A percentile compares a stretch with the other conserved stretches of the same genome.
phyloP scores from a whole-genome alignment of 1,140 invertebrate species.

The Drepana arcuata region DNA sequence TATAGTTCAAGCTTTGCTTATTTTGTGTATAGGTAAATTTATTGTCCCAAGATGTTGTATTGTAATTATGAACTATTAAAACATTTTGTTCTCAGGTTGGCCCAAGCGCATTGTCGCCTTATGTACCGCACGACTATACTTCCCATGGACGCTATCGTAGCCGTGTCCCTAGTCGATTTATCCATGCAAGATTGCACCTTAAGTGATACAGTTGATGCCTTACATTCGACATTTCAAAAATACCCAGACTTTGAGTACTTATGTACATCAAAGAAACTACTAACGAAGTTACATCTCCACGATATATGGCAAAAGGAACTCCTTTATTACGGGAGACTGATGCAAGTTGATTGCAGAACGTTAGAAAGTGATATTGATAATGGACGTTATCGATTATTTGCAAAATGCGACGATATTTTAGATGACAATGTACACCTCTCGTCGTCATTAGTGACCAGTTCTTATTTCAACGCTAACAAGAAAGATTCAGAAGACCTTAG shows the following conservation, averaged over 20 bases:
- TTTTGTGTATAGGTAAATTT: too few relatives aligned
- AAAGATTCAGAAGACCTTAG: constrained; percentile 13
- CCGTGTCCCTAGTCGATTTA: constrained; percentile 60
- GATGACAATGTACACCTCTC: constrained; percentile 46
- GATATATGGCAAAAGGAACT: constrained; percentile 60
- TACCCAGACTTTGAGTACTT: constrained; percentile 63
- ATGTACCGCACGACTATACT: constrained; percentile 61
- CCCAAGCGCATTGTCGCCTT: constrained; percentile 64
- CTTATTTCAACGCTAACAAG: constrained; percentile 45
- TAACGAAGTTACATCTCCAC: constrained; percentile 41
- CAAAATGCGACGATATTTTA: constrained; percentile 39
- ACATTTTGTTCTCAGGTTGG: constrained; percentile 45
- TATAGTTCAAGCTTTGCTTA: too few relatives aligned
- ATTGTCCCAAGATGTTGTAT: too few relatives aligned
- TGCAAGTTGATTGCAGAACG: constrained; percentile 53
- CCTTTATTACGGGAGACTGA: constrained; percentile 49
- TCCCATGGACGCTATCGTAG: constrained; percentile 58
- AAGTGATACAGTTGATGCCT: constrained; percentile 50
- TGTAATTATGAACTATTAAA: too few relatives aligned
- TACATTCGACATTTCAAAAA: constrained; percentile 58
- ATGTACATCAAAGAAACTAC: constrained; percentile 46
- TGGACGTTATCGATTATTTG: constrained; percentile 32
- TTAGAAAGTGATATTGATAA: constrained; percentile 43
- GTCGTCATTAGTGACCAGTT: constrained; percentile 48
- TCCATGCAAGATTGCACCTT: constrained; percentile 67